Conservation (phyloP, 2,797 vertebrate species). For the Pteronotus mesoamericanus region DNA sequence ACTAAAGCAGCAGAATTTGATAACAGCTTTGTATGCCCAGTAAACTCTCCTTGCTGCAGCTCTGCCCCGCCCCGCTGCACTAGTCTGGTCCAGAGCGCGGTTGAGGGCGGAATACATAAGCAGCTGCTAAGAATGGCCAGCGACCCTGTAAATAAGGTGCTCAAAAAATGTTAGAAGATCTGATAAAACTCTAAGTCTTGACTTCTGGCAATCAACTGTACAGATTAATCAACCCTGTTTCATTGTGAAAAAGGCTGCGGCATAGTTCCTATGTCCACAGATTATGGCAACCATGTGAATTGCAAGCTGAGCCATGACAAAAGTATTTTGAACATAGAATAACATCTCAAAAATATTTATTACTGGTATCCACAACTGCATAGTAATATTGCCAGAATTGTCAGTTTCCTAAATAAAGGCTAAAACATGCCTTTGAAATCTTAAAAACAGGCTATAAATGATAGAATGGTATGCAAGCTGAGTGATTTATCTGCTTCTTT, state of each 20-base stretch:
- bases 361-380: neutral
- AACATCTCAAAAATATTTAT: neutral
- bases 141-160: neutral
- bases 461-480: neutral
- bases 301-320: neutral
- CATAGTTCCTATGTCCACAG: neutral
- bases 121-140: neutral
- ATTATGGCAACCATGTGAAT: neutral
- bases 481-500: neutral
- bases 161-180: neutral
- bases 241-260: neutral
- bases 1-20: neutral
- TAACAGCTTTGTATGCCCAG: neutral
- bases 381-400: neutral
- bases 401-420: neutral
- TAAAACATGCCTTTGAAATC: constrained; percentile 21
- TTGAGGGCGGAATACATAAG: neutral
- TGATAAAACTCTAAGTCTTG: neutral
- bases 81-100: neutral
- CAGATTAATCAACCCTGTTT: neutral
- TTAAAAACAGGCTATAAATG: neutral
- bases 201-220: neutral
- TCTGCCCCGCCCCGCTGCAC: neutral
- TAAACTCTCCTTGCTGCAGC: neutral
- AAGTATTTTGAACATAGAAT: neutral